phyloP scores from a whole-genome alignment of 2,113 vertebrate species.

The Alexandromys fortis region DNA sequence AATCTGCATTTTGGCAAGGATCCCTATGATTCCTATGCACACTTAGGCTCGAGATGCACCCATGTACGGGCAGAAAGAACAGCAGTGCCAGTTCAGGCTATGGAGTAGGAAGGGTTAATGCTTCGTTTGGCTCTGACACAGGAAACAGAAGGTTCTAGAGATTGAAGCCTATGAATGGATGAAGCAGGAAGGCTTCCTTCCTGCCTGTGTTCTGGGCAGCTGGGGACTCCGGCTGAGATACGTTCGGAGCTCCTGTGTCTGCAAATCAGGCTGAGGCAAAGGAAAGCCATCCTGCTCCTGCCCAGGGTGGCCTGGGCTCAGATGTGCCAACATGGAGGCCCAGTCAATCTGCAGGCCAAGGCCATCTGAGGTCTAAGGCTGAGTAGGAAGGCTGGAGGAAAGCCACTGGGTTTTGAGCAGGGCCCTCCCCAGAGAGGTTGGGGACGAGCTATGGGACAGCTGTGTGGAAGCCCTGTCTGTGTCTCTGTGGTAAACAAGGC shows the following conservation, averaged over 20 bases:
- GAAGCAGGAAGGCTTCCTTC: slow-evolving; percentile 85
- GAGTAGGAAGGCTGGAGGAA: not conserved
- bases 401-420: not conserved
- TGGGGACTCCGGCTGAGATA: not conserved
- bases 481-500: not conserved
- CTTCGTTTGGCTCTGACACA: slow-evolving; percentile 83
- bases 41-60: not conserved
- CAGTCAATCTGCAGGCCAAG: not conserved
- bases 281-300: not conserved
- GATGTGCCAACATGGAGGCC: not conserved
- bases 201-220: slow-evolving; percentile 77
- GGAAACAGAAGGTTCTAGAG: slow-evolving; percentile 88
- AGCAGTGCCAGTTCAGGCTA: not conserved
- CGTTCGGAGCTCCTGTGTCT: not conserved
- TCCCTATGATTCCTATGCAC: not conserved
- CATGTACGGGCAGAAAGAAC: not conserved
- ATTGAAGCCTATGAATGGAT: slow-evolving; percentile 80
- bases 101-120: slow-evolving; percentile 73
- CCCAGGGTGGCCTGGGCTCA: not conserved
- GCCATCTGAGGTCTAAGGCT: not conserved
- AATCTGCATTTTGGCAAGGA: slow-evolving; percentile 12
- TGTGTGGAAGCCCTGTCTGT: not conserved
- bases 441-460: not conserved
- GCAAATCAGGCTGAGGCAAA: slow-evolving; percentile 8
- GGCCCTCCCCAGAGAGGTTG: not conserved